A percentile compares a stretch with the other conserved stretches of the same genome.
These are phyloP conservation scores for Rafetus swinhoei DNA, from an alignment of 2,113 vertebrate genomes.

Conservation along the genomic window DNA sequence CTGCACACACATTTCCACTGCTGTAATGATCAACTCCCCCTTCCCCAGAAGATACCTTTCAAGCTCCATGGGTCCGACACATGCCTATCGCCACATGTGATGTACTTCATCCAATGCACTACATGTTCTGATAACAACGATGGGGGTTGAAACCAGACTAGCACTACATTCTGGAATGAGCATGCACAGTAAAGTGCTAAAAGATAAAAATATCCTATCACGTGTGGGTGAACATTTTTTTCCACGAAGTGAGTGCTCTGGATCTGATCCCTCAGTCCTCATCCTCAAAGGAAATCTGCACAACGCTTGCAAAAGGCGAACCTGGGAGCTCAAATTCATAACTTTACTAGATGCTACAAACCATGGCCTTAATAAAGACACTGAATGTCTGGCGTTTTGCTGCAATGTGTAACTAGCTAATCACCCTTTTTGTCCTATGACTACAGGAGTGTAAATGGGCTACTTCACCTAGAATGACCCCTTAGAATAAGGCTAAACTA, in stretches of 20 bases:
- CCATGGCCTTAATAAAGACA: background rate
- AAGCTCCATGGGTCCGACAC: background rate
- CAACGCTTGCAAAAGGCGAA: background rate
- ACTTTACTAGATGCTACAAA: background rate
- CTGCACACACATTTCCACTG: background rate
- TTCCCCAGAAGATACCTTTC: background rate
- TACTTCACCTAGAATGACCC: background rate
- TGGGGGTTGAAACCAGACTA: background rate
- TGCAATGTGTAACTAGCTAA: background rate
- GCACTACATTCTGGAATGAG: background rate
- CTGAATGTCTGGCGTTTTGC: background rate
- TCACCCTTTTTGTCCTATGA: background rate
- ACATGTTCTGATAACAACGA: background rate
- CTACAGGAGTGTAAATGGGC: background rate
- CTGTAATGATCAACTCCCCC: background rate
- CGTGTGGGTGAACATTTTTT: background rate
- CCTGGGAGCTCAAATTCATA: background rate
- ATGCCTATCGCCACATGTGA: background rate
- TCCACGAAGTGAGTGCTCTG: background rate
- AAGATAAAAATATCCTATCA: background rate
- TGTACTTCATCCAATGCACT: background rate
- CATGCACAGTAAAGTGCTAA: background rate
- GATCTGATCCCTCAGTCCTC: background rate
- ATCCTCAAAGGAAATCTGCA: background rate
- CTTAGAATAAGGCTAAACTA: background rate